These are phyloP conservation scores for Leucophenga varia DNA, from an alignment of 1,140 invertebrate species.

Conservation along the genomic window DNA sequence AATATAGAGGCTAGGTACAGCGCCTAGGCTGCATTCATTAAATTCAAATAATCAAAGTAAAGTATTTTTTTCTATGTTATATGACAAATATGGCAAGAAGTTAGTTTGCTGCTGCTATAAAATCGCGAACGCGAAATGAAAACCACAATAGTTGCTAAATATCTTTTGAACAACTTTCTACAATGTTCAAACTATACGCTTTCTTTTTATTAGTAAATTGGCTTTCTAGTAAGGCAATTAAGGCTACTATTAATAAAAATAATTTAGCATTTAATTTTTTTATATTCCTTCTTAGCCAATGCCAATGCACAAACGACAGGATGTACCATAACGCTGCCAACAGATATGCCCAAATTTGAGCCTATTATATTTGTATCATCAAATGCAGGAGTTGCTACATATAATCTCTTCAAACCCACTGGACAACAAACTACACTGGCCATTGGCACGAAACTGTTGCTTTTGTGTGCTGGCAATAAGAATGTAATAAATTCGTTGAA, in stretches of 20 bases:
- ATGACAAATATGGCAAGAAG: too few relatives aligned
- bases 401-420: constrained; percentile 4
- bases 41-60: too few relatives aligned
- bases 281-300: too few relatives aligned
- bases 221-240: background rate
- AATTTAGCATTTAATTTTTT: too few relatives aligned
- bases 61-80: too few relatives aligned
- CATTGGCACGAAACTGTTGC: background rate
- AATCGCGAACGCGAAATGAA: too few relatives aligned
- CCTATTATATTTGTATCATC: background rate
- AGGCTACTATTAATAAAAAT: background rate
- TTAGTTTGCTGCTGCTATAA: too few relatives aligned
- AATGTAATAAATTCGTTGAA: background rate
- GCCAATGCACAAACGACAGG: too few relatives aligned
- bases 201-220: background rate
- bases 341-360: constrained; percentile 2
- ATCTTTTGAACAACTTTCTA: too few relatives aligned
- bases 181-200: background rate
- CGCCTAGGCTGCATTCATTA: too few relatives aligned
- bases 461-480: constrained; percentile 1
- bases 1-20: too few relatives aligned
- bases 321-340: constrained; percentile 3
- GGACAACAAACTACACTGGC: background rate
- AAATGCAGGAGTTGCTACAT: background rate
- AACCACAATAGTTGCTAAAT: too few relatives aligned